Evolutionary conservation across 1,140 invertebrate genomes (phyloP), one percentile per base, ranked within the genome.

Genomic region (Globodera ellingtonae): DNA sequence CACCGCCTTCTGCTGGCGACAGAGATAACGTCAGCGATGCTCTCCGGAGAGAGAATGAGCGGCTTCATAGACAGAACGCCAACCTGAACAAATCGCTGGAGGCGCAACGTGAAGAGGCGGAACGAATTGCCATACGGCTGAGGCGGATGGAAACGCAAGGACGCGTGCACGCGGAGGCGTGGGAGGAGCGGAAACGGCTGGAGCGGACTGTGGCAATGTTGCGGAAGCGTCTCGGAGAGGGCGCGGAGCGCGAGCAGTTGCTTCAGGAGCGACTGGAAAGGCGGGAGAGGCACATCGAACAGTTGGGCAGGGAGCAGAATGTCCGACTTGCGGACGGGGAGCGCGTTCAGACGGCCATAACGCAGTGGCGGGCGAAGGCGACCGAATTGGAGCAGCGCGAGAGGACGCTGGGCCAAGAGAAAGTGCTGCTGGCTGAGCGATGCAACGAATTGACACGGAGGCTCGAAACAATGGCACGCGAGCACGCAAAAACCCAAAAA

Each of bases 271-370:
- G 69, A 46, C 21, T 82, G 47, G 69, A 75, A 46, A 44, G 81
- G 46, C 21, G 81, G 8, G 81, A 82, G 69, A 80, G 78, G 72
- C 79, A 77, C 62, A 82, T 82, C 72, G 81, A 82, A 77, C 81
- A 82, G 66, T 66, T 82, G 48, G 50, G 62, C 21, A 35, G 73
- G 9, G 79, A 81, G 4, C 65, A 80, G n/a, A 62, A 35, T 18
- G 66, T 52, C 10, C 56, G 72, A 24, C 72, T 72, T 21, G 66
- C 52, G 18, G 80, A 81, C 59, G 59, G 18, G 24, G 75, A 81
- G 35, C 65, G 69, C 47, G 59, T 78, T 13, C 76, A 72, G 46
- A 24, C 24, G 24, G 44, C 71, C 35, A 24, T 79, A 35, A 46
- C 67, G 8, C 47, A 81, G 79, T 81, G 80, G 80, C 48, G 80